These are phyloP conservation scores for Nephrotoma appendiculata DNA, from an alignment of 2,888 invertebrate species.

Conservation along the genomic window DNA sequence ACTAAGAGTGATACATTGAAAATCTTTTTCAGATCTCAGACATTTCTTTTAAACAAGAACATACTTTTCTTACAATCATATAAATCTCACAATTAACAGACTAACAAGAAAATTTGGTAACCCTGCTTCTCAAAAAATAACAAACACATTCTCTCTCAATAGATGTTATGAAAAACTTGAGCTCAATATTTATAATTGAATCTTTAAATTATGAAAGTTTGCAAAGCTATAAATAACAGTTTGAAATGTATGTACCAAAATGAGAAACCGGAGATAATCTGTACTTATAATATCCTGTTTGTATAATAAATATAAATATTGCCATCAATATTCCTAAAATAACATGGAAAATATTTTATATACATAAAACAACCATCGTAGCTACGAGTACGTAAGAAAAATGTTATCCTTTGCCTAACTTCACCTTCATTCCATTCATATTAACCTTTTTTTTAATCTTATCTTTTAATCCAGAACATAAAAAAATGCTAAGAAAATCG, in stretches of 20 bases:
- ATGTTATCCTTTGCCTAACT: not conserved
- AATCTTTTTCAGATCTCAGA: no score
- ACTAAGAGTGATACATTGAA: no score
- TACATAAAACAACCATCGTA: not conserved
- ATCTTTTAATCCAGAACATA: not conserved
- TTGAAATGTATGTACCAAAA: not conserved
- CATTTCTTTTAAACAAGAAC: no score
- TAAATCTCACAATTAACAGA: no score
- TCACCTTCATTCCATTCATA: not conserved
- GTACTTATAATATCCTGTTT: not conserved
- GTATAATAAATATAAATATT: not conserved
- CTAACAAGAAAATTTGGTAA: no score
- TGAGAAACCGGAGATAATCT: not conserved
- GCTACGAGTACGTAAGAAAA: not conserved
- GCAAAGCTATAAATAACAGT: not conserved
- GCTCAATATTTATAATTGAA: not conserved
- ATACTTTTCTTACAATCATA: no score
- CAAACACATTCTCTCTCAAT: no score
- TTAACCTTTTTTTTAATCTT: not conserved
- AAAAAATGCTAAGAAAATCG: not conserved
- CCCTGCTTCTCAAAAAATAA: no score
- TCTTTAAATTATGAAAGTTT: not conserved
- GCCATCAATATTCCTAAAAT: not conserved
- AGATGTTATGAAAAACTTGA: not conserved
- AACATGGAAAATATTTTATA: not conserved